Percentiles rank a stretch among this genome's conserved stretches.
These are phyloP conservation scores for Tachysurus vachellii DNA, from an alignment of 2,113 vertebrate species.

Conservation along the genomic window DNA sequence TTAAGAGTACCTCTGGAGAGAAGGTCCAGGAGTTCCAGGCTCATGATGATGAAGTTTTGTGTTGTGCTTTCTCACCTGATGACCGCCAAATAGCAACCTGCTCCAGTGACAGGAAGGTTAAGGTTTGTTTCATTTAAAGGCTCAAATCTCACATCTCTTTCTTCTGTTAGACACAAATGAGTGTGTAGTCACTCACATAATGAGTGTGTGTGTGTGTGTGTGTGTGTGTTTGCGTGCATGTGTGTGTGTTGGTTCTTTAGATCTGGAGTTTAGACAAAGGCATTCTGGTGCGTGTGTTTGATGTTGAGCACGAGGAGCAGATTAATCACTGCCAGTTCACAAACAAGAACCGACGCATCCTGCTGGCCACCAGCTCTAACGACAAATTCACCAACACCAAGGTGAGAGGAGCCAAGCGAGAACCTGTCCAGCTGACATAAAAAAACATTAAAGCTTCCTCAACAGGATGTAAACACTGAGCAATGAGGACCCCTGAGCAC, in stretches of 20 bases:
- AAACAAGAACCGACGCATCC: conserved; percentile 70
- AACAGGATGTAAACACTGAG: background rate
- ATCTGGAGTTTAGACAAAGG: conserved; percentile 86
- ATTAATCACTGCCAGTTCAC: conserved; percentile 93
- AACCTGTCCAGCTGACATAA: background rate
- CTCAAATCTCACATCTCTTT: background rate
- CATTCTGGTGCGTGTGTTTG: conserved; percentile 71
- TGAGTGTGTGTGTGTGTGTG: background rate
- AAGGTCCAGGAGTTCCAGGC: conserved; percentile 82
- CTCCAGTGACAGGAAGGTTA: conserved; percentile 89
- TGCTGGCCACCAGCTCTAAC: conserved; percentile 89
- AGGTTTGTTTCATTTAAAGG: conserved; percentile 69
- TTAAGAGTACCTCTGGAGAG: conserved; percentile 89
- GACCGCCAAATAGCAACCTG: conserved; percentile 87
- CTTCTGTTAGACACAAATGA: background rate
- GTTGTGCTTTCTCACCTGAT: conserved; percentile 89
- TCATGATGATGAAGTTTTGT: conserved; percentile 91
- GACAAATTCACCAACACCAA: conserved; percentile 79
- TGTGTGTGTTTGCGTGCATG: too few relatives aligned
- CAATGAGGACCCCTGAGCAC: too few relatives aligned
- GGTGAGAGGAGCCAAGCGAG: conserved; percentile 53
- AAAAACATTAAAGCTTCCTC: background rate
- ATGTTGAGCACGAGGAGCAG: conserved; percentile 87
- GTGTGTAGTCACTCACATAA: background rate
- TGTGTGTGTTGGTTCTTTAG: conserved; percentile 63